phyloP scores from a whole-genome alignment of 2,888 invertebrate species.

The Drosophila imparisetae region DNA sequence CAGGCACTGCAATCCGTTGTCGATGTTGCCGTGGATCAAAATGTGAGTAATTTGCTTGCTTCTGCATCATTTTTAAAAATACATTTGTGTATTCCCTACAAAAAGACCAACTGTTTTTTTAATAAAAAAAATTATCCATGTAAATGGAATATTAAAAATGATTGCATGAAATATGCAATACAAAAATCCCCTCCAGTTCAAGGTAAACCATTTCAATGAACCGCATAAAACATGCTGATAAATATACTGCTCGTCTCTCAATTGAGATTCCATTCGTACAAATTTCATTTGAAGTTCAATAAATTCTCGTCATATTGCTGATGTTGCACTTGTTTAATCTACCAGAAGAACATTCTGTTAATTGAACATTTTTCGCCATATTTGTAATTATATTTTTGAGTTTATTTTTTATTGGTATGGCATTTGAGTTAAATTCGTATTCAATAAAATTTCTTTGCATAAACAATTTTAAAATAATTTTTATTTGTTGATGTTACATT shows the following conservation, averaged over 20 bases:
- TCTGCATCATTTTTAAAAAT: not conserved
- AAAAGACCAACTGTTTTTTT: constrained; percentile 41
- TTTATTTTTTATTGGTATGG: not conserved
- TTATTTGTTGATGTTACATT: not conserved
- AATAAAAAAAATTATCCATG: constrained; percentile 39
- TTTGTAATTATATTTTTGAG: not conserved
- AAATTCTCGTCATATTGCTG: not conserved
- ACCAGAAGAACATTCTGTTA: not conserved
- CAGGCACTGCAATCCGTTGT: constrained; percentile 89
- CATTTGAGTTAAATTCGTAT: not conserved
- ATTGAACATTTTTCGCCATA: not conserved
- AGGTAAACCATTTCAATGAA: constrained; percentile 25
- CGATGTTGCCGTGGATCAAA: constrained; percentile 87
- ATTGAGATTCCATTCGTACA: constrained; percentile 1
- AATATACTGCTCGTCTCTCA: not conserved
- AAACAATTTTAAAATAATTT: not conserved
- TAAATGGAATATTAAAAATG: constrained; percentile 58
- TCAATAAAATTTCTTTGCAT: not conserved
- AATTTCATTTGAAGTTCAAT: constrained; percentile 4
- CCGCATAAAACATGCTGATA: constrained; percentile 16
- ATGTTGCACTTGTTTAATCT: not conserved
- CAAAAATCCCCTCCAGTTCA: constrained; percentile 13
- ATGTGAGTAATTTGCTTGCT: constrained; percentile 80
- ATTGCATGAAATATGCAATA: constrained; percentile 14
- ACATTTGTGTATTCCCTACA: not conserved